Evolutionary conservation across 2,113 vertebrate species (phyloP).

Genomic region (Myrmophylax atrothorax): DNA sequence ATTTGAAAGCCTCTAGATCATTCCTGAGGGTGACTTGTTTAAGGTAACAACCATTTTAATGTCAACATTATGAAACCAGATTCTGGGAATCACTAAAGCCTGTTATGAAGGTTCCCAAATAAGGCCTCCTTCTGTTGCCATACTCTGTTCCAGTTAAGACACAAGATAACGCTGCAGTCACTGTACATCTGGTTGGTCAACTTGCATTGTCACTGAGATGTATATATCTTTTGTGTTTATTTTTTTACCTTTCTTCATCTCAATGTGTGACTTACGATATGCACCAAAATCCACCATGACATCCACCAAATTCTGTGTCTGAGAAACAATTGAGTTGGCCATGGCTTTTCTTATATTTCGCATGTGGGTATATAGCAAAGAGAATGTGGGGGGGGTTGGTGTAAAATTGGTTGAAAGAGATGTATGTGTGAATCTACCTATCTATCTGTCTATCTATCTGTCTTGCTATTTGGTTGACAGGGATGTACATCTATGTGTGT

Average conservation of each 20-base stretch:
- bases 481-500: background rate
- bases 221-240: background rate
- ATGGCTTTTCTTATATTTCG: background rate
- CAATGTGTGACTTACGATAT: accelerated
- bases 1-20: background rate
- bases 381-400: background rate
- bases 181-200: background rate
- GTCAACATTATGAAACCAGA: background rate
- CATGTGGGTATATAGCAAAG: background rate
- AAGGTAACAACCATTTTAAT: background rate
- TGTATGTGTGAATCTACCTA: background rate
- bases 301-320: background rate
- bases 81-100: background rate
- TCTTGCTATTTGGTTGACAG: background rate
- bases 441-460: no score
- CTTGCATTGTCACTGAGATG: background rate
- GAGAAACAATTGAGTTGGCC: background rate
- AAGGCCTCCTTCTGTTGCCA: background rate
- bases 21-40: background rate
- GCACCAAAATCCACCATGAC: background rate
- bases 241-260: background rate
- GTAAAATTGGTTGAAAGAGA: background rate
- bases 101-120: background rate
- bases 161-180: background rate
- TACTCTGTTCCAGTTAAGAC: background rate